A percentile compares a stretch with the other conserved stretches of the same genome.
phyloP scores from a whole-genome alignment of 1,140 invertebrate genomes.

The Onthophagus taurus region DNA sequence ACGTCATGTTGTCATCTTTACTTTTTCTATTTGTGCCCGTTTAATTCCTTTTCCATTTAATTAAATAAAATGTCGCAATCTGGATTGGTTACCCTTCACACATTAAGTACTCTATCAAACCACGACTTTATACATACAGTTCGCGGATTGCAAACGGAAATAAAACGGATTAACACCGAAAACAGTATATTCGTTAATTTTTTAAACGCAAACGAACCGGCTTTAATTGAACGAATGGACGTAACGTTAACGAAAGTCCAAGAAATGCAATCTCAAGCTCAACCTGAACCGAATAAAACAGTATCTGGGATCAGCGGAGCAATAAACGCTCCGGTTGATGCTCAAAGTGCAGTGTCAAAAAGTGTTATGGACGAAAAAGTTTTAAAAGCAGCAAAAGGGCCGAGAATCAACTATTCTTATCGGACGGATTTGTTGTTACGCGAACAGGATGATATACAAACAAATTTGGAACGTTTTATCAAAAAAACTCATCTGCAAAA shows the following conservation, averaged over 20 bases:
- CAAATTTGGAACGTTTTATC: constrained; percentile 17
- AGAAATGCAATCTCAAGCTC: too few relatives aligned
- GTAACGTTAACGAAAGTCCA: too few relatives aligned
- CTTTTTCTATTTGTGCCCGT: neutral
- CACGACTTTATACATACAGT: too few relatives aligned
- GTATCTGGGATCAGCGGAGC: too few relatives aligned
- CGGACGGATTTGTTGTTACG: constrained; percentile 27
- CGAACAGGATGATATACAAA: constrained; percentile 26
- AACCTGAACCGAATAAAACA: too few relatives aligned
- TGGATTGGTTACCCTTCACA: too few relatives aligned
- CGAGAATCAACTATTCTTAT: constrained; percentile 25
- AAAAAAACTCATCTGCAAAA: constrained; percentile 23
- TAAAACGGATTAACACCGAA: constrained; percentile 19
- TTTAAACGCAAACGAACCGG: constrained; percentile 22
- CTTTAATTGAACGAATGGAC: constrained; percentile 1
- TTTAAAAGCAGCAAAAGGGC: too few relatives aligned
- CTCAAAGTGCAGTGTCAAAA: too few relatives aligned
- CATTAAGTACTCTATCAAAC: too few relatives aligned
- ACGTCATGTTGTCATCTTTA: neutral
- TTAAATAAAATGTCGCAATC: constrained; percentile 2
- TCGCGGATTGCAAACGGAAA: too few relatives aligned
- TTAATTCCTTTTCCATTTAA: neutral
- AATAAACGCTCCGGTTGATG: too few relatives aligned
- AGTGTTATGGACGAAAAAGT: too few relatives aligned
- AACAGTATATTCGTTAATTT: constrained; percentile 23